Evolutionary conservation across 2,113 vertebrate genomes (phyloP).

Genomic region (Mixornis gularis): DNA sequence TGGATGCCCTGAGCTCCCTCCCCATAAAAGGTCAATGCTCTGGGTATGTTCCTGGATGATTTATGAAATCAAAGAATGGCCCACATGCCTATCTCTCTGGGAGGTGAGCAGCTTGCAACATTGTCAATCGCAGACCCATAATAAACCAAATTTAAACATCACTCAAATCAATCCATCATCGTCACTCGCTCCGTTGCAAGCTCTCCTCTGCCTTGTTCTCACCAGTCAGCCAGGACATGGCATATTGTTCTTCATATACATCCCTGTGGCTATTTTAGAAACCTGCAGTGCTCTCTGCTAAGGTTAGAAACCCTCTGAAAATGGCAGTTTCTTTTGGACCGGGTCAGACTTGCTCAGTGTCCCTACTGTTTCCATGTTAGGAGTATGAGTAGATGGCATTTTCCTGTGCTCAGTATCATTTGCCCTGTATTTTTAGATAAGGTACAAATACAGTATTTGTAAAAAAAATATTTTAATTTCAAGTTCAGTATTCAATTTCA

Average conservation of each 20-base stretch:
- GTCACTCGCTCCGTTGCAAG: not conserved
- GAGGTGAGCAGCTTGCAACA: constrained; percentile 51
- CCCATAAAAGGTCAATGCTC: constrained; percentile 37
- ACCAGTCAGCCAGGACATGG: constrained; percentile 9
- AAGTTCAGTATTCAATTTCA: not conserved
- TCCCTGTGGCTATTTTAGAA: constrained; percentile 13
- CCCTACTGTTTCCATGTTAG: not conserved
- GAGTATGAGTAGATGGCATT: not conserved
- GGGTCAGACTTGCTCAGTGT: not conserved
- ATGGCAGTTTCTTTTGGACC: not conserved
- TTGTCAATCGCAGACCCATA: constrained; percentile 20
- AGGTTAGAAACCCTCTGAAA: not conserved
- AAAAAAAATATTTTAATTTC: not conserved
- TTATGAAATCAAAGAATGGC: constrained; percentile 61
- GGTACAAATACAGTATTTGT: not conserved
- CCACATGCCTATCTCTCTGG: constrained; percentile 55
- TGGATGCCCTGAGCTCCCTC: constrained; percentile 52
- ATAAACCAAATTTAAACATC: constrained; percentile 52
- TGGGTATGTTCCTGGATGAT: constrained; percentile 50
- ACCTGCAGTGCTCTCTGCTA: not conserved
- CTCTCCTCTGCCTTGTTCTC: constrained; percentile 15
- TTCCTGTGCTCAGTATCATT: not conserved
- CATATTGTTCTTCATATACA: not conserved
- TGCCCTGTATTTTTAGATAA: not conserved
- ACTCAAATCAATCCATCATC: constrained; percentile 33